Percentiles rank a stretch among this genome's conserved stretches.
Evolutionary conservation across 2,888 invertebrate genomes (phyloP).

Genomic region (Venustoraphidia nigricollis): DNA sequence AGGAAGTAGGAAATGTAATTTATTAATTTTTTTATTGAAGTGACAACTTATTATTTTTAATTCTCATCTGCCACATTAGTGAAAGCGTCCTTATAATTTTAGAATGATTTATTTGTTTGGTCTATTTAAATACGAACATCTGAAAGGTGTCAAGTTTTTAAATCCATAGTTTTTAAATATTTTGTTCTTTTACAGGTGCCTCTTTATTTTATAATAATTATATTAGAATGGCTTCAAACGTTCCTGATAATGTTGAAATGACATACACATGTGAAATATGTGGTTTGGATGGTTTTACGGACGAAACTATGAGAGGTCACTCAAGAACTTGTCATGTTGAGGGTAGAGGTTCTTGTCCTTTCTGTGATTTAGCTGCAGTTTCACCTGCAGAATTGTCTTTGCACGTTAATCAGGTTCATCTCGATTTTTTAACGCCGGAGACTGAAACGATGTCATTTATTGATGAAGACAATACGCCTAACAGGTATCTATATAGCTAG

Average conservation of each 20-base stretch:
- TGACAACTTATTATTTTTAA: too few relatives aligned
- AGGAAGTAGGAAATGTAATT: not conserved
- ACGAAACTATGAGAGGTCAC: conserved; percentile 65
- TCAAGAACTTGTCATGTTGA: conserved; percentile 65
- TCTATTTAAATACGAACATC: too few relatives aligned
- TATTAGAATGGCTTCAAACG: conserved; percentile 33
- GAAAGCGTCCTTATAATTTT: too few relatives aligned
- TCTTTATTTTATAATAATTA: not conserved
- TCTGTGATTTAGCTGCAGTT: conserved; percentile 61
- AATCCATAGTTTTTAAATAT: too few relatives aligned
- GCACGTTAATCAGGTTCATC: conserved; percentile 72
- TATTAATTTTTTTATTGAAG: too few relatives aligned
- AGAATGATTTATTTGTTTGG: too few relatives aligned
- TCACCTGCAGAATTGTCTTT: conserved; percentile 58
- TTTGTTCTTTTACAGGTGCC: not conserved
- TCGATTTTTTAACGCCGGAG: conserved; percentile 68
- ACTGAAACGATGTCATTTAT: conserved; percentile 63
- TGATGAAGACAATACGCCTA: conserved; percentile 48
- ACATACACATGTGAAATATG: conserved; percentile 68
- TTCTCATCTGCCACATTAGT: too few relatives aligned
- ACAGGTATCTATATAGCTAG: conserved; percentile 22
- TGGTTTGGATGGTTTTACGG: conserved; percentile 65
- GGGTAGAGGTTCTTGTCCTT: conserved; percentile 64
- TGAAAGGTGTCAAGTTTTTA: too few relatives aligned
- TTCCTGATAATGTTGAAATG: conserved; percentile 37